Evolutionary conservation across 2,113 vertebrate genomes (phyloP).

Genomic region (Camarhynchus parvulus): DNA sequence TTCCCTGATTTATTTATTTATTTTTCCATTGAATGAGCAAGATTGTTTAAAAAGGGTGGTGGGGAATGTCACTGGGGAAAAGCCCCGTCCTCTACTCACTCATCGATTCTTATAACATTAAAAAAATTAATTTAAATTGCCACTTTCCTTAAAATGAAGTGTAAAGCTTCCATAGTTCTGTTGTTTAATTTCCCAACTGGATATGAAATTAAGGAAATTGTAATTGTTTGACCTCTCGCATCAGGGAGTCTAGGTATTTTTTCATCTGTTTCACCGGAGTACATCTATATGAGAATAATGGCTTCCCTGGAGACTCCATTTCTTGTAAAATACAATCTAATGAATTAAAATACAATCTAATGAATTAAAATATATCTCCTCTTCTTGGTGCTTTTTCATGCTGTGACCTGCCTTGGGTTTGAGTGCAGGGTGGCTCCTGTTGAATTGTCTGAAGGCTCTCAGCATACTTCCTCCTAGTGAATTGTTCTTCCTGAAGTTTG

Average conservation of each 20-base stretch:
- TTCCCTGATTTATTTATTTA: constrained; percentile 34
- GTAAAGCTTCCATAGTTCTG: constrained; percentile 71
- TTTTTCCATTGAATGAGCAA: constrained; percentile 40
- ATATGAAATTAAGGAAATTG: constrained; percentile 75
- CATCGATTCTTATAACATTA: constrained; percentile 74
- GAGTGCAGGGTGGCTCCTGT: not conserved
- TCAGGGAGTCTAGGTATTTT: constrained; percentile 69
- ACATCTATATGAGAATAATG: constrained; percentile 59
- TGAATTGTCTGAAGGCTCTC: constrained; percentile 28
- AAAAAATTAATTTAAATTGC: constrained; percentile 82
- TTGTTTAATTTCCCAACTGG: constrained; percentile 81
- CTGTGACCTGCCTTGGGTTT: constrained; percentile 13
- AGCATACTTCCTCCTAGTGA: not conserved
- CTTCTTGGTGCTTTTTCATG: not conserved
- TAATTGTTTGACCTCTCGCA: constrained; percentile 80
- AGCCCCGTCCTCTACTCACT: constrained; percentile 33
- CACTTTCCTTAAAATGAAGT: constrained; percentile 74
- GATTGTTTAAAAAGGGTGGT: constrained; percentile 42
- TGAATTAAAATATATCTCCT: constrained; percentile 51
- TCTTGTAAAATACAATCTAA: constrained; percentile 33
- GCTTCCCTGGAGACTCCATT: constrained; percentile 48
- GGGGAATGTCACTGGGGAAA: constrained; percentile 31
- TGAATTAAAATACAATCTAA: constrained; percentile 48
- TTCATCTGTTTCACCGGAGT: constrained; percentile 60
- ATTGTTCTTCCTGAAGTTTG: constrained; percentile 18